These are phyloP conservation scores for Capitulum mitella DNA, from an alignment of 2,888 invertebrate species.

Conservation along the genomic window DNA sequence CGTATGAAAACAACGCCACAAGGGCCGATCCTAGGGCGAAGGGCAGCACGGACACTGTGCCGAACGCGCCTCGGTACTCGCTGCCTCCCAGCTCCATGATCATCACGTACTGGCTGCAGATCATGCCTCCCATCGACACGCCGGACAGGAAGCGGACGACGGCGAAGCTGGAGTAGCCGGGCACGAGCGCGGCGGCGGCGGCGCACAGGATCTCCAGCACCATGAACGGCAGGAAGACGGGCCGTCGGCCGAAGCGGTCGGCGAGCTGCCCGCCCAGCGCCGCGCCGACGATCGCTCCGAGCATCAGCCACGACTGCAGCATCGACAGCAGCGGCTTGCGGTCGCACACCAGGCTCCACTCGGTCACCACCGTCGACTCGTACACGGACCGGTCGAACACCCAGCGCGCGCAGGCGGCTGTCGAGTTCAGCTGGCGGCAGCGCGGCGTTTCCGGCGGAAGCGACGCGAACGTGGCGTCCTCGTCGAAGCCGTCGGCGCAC, in stretches of 20 bases:
- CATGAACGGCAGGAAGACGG: too few relatives aligned
- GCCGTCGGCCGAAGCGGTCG: slow-evolving; percentile 36
- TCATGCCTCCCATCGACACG: slow-evolving; percentile 28
- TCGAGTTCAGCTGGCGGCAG: too few relatives aligned
- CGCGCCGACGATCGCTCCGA: slow-evolving; percentile 35
- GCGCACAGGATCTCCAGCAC: slow-evolving; percentile 34
- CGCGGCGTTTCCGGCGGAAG: not conserved
- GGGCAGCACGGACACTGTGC: slow-evolving; percentile 60
- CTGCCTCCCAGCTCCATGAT: slow-evolving; percentile 55
- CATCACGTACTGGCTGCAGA: slow-evolving; percentile 32
- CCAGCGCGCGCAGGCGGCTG: too few relatives aligned
- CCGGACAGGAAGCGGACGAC: slow-evolving; percentile 34
- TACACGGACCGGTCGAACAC: too few relatives aligned
- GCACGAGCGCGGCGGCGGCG: slow-evolving; percentile 33
- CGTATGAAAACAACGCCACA: slow-evolving; percentile 57
- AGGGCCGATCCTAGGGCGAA: slow-evolving; percentile 62
- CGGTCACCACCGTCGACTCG: too few relatives aligned
- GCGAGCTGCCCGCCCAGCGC: slow-evolving; percentile 34
- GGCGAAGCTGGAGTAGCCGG: slow-evolving; percentile 35
- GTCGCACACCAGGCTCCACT: too few relatives aligned
- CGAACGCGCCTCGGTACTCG: slow-evolving; percentile 52
- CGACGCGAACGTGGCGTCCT: too few relatives aligned
- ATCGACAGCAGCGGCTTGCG: too few relatives aligned
- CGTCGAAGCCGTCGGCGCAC: too few relatives aligned
- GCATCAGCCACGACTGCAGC: too few relatives aligned